Conservation (phyloP, 2,888 invertebrate genomes). For the Hermaeophaga mercurialis region DNA sequence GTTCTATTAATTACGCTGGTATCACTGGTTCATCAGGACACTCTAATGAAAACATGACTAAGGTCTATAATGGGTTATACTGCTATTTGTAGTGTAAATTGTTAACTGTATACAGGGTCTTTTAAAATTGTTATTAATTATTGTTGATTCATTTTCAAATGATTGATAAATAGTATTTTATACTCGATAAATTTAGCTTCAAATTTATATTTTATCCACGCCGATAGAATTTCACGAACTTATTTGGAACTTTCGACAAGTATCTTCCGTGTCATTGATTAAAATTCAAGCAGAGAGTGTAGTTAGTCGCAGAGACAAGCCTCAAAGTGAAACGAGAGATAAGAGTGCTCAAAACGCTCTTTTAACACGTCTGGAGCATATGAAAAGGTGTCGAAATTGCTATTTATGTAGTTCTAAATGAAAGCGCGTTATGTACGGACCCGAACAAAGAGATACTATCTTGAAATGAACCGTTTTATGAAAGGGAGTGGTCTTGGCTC, state of each 20-base stretch:
- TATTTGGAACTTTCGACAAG: constrained; percentile 3
- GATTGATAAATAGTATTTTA: no score
- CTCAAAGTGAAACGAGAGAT: constrained; percentile 30
- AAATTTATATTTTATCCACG: no score
- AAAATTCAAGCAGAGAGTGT: constrained; percentile 8
- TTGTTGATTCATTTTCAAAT: no score
- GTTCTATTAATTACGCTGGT: constrained; percentile 37
- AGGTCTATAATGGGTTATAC: no score
- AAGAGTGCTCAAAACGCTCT: constrained; percentile 30
- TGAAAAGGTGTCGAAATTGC: constrained; percentile 52
- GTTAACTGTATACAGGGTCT: no score
- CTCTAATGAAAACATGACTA: constrained; percentile 28
- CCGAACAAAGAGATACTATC: constrained; percentile 48
- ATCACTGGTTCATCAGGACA: constrained; percentile 32
- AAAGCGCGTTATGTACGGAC: constrained; percentile 43
- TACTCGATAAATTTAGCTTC: no score
- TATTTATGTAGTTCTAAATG: constrained; percentile 49
- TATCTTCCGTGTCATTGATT: constrained; percentile 11
- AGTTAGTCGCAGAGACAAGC: neutral
- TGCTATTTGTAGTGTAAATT: no score
- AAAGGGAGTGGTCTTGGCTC: constrained; percentile 36
- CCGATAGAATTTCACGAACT: neutral
- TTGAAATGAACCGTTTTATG: constrained; percentile 46
- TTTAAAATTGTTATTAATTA: no score
- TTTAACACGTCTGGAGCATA: constrained; percentile 36